phyloP scores from a whole-genome alignment of 2,797 vertebrate genomes.

The Erpetoichthys calabaricus region DNA sequence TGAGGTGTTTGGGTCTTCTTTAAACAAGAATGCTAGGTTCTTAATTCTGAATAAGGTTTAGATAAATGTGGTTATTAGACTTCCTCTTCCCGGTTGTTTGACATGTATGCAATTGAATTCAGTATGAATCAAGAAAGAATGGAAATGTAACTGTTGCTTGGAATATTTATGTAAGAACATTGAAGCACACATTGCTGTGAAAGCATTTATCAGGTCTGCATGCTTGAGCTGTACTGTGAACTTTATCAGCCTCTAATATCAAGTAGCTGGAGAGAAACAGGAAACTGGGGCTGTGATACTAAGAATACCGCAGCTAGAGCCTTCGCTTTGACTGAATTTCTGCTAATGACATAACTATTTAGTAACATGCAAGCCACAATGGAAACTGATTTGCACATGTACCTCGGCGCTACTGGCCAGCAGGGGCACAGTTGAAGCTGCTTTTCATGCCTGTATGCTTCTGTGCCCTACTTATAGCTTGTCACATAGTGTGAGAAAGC shows the following conservation, averaged over 20 bases:
- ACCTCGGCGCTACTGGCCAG: too few species aligned
- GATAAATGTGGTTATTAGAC: conserved; percentile 3
- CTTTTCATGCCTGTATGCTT: too few species aligned
- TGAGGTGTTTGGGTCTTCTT: neutral
- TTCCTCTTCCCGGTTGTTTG: neutral
- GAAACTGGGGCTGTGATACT: conserved; percentile 4
- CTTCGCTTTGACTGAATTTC: conserved; percentile 1
- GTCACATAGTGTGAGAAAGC: too few species aligned
- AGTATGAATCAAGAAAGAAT: neutral
- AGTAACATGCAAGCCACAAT: conserved; percentile 1
- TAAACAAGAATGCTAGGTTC: neutral
- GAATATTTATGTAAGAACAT: neutral
- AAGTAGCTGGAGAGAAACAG: neutral
- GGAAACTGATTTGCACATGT: conserved; percentile 1
- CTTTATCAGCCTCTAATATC: conserved; percentile 2
- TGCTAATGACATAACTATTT: conserved; percentile 4
- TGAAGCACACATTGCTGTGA: neutral
- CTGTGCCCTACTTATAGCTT: too few species aligned
- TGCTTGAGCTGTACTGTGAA: neutral
- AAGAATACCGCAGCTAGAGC: conserved; percentile 1
- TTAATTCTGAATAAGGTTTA: neutral
- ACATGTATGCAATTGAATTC: neutral
- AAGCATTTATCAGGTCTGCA: conserved; percentile 1
- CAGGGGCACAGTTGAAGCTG: too few species aligned
- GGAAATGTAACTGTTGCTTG: neutral